Evolutionary conservation across 2,797 vertebrate genomes (phyloP).

Genomic region (Phalloptychus januarius): DNA sequence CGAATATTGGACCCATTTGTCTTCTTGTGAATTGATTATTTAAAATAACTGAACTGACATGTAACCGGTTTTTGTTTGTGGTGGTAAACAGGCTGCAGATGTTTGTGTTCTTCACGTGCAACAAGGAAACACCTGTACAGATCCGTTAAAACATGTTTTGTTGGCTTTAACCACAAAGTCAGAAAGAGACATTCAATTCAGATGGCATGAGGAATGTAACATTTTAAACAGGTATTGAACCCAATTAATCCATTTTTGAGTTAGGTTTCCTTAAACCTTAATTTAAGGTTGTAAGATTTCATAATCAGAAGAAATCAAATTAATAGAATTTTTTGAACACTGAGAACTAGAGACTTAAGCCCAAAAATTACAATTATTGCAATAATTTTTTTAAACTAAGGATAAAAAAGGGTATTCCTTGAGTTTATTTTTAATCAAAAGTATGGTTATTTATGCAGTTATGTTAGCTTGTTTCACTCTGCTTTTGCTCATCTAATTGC

Average conservation of each 20-base stretch:
- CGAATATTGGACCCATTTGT: background rate
- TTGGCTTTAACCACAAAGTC: slow-evolving; percentile 13
- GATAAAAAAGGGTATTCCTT: background rate
- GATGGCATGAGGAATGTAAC: background rate
- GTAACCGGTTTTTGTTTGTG: background rate
- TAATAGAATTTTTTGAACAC: background rate
- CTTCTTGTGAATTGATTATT: background rate
- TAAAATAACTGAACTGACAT: background rate
- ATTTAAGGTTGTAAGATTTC: background rate
- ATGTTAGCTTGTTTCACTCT: background rate
- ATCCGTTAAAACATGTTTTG: slow-evolving; percentile 36
- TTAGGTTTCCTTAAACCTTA: background rate
- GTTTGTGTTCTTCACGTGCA: background rate
- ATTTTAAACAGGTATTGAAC: background rate
- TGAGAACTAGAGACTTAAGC: background rate
- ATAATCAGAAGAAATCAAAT: background rate
- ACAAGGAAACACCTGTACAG: slow-evolving; percentile 65
- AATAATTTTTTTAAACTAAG: background rate
- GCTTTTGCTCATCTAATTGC: background rate
- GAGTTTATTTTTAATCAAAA: background rate
- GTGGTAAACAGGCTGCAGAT: slow-evolving; percentile 1
- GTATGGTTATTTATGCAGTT: background rate
- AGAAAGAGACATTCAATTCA: background rate
- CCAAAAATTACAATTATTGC: background rate
- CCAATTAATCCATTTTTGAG: background rate